These are phyloP conservation scores for Xestia c-nigrum DNA, from an alignment of 2,888 invertebrate species.

Conservation along the genomic window DNA sequence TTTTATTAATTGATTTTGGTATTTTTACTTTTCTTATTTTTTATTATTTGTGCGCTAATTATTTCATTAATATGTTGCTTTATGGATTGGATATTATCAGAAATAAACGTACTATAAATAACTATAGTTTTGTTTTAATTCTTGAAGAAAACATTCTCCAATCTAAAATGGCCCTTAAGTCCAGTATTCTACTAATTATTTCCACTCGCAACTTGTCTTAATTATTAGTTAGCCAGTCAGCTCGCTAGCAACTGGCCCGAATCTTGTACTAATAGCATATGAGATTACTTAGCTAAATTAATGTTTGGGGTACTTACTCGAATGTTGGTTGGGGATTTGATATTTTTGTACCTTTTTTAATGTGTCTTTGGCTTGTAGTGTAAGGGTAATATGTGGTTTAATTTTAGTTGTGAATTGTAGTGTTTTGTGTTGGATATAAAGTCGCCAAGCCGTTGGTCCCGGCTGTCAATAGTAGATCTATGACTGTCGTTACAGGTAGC, in stretches of 20 bases:
- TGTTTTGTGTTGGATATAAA: neutral
- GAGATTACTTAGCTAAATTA: slow-evolving; percentile 63
- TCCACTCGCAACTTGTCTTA: slow-evolving; percentile 50
- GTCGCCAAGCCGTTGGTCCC: neutral
- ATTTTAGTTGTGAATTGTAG: neutral
- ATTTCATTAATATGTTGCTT: no score
- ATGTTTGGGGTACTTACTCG: slow-evolving; percentile 40
- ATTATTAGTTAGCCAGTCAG: slow-evolving; percentile 52
- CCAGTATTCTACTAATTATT: slow-evolving; percentile 54
- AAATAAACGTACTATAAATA: neutral
- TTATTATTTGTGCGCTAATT: no score
- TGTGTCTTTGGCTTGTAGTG: neutral
- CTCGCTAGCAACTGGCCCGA: slow-evolving; percentile 13
- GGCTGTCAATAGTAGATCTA: neutral
- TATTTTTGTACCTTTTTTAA: slow-evolving; percentile 13
- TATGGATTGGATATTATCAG: no score
- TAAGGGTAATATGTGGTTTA: neutral
- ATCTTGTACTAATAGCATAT: slow-evolving; percentile 46
- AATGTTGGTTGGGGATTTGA: neutral
- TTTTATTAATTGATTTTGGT: no score
- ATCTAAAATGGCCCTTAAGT: slow-evolving; percentile 13
- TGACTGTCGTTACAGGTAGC: neutral
- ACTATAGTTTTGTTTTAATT: neutral
- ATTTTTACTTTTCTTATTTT: no score
- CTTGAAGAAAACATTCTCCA: slow-evolving; percentile 8